Evolutionary conservation across 2,113 vertebrate genomes (phyloP).

Genomic region (Australoheros scitulus): DNA sequence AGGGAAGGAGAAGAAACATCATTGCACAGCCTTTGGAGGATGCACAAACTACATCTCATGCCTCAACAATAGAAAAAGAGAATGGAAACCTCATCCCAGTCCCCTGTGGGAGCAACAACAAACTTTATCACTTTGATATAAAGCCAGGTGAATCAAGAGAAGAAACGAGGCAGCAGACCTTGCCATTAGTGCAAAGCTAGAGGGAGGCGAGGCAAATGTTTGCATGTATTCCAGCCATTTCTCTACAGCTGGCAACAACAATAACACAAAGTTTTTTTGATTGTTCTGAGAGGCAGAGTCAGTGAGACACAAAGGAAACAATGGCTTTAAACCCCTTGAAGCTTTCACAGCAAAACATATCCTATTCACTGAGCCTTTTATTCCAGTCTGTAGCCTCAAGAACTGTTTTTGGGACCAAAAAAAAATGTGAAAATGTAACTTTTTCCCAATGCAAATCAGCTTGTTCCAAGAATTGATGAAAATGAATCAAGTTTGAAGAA

Average conservation of each 20-base stretch:
- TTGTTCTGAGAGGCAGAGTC: conserved; percentile 31
- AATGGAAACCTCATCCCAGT: not conserved
- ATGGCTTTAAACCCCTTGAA: conserved; percentile 19
- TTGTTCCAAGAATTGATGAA: not conserved
- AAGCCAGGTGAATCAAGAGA: conserved; percentile 7
- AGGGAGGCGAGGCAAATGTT: not conserved
- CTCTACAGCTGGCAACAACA: conserved; percentile 23
- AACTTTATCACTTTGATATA: conserved; percentile 42
- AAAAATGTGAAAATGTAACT: conserved; percentile 2
- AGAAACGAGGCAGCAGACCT: conserved; percentile 11
- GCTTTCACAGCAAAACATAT: conserved; percentile 27
- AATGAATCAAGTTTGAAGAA: not conserved
- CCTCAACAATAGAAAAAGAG: not conserved
- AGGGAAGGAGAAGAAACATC: not conserved
- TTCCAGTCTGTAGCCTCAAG: not conserved
- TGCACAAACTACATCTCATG: conserved; percentile 4
- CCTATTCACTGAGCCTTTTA: not conserved
- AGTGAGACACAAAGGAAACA: conserved; percentile 27
- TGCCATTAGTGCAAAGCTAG: conserved; percentile 17
- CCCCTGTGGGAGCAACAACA: conserved; percentile 23
- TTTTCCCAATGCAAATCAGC: not conserved
- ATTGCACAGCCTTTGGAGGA: conserved; percentile 30
- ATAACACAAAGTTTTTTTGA: conserved; percentile 28
- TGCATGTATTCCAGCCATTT: conserved; percentile 11
- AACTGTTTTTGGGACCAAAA: not conserved